These are phyloP conservation scores for Epinotia bilunana DNA, from an alignment of 2,888 invertebrate genomes.

Conservation along the genomic window DNA sequence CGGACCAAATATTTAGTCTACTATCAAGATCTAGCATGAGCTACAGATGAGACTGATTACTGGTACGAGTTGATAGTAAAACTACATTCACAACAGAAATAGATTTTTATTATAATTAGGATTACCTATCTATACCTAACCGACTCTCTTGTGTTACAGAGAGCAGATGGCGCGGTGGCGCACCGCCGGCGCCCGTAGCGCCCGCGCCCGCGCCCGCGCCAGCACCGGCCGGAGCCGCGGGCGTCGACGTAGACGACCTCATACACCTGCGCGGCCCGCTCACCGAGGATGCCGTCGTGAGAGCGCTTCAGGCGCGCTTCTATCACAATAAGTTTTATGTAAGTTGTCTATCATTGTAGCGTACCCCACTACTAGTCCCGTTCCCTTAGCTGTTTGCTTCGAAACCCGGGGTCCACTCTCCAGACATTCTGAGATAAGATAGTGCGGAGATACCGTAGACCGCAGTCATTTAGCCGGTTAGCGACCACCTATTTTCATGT, in stretches of 20 bases:
- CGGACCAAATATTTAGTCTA: too few species aligned
- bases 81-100: neutral
- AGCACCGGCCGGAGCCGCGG: constrained; percentile 54
- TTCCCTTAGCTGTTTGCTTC: too few species aligned
- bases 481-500: too few species aligned
- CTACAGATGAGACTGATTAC: too few species aligned
- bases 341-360: constrained; percentile 76
- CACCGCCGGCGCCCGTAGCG: constrained; percentile 49
- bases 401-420: too few species aligned
- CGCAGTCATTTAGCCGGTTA: too few species aligned
- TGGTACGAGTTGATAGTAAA: neutral
- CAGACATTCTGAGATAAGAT: too few species aligned
- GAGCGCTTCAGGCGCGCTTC: constrained; percentile 95
- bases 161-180: constrained; percentile 54
- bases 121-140: too few species aligned
- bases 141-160: constrained; percentile 10
- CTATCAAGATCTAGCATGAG: too few species aligned
- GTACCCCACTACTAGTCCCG: too few species aligned
- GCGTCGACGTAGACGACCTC: constrained; percentile 91
- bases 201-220: constrained; percentile 47
- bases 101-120: too few species aligned
- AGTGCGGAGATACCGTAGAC: constrained; percentile 80
- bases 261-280: constrained; percentile 96
- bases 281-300: constrained; percentile 96
- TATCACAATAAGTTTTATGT: constrained; percentile 94